Conservation (phyloP, 2,888 invertebrate species). For the Callyntrura sp. region DNA sequence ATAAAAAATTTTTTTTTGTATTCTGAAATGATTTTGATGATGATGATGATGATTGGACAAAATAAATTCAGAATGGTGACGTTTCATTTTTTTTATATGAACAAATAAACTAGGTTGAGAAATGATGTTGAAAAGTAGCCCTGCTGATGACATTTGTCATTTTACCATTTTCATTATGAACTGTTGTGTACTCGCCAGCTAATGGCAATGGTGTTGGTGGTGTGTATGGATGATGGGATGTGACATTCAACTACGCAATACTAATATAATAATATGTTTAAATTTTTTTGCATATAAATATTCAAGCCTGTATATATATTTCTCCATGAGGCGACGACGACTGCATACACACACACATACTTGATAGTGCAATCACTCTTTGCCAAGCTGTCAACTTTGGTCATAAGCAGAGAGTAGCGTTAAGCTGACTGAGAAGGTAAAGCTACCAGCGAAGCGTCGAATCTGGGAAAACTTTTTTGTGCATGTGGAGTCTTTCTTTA, state of each 20-base stretch:
- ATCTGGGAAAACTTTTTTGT: background rate
- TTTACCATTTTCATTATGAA: slow-evolving; percentile 53
- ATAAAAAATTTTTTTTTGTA: background rate
- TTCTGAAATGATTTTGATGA: slow-evolving; percentile 30
- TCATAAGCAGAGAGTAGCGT: background rate
- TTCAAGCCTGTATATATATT: background rate
- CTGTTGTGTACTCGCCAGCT: background rate
- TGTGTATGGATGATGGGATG: background rate
- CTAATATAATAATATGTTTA: too few species aligned
- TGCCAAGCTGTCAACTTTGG: too few species aligned
- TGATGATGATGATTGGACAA: slow-evolving; percentile 54
- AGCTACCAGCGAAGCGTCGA: too few species aligned
- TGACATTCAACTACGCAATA: slow-evolving; percentile 4
- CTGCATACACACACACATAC: too few species aligned
- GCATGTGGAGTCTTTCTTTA: too few species aligned
- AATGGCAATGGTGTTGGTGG: background rate
- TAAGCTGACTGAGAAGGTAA: background rate
- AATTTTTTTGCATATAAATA: background rate
- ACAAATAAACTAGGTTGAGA: slow-evolving; percentile 46
- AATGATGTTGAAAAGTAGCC: slow-evolving; percentile 51
- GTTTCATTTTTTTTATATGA: slow-evolving; percentile 7
- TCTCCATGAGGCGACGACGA: slow-evolving; percentile 34
- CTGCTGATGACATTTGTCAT: slow-evolving; percentile 60
- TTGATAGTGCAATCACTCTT: too few species aligned
- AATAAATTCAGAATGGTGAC: slow-evolving; percentile 46